Evolutionary conservation across 2,113 vertebrate species (phyloP).

Genomic region (Maccullochella peelii): DNA sequence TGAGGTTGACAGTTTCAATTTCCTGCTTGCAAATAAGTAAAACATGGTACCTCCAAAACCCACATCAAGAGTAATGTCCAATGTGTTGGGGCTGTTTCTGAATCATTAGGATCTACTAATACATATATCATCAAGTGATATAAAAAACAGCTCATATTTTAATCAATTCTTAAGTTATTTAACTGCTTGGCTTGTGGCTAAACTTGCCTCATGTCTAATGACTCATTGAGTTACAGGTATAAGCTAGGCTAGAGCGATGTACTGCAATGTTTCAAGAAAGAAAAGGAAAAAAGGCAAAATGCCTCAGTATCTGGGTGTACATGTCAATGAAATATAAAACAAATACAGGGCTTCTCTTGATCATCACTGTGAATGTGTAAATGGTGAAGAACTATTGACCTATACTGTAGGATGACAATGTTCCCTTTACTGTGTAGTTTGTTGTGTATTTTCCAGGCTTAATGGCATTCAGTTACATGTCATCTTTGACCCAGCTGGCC

Average conservation of each 20-base stretch:
- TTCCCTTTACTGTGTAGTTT: background rate
- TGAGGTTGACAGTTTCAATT: conserved; percentile 26
- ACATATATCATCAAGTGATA: conserved; percentile 3
- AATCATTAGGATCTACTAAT: background rate
- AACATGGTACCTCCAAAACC: background rate
- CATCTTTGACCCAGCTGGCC: conserved; percentile 31
- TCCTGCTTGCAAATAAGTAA: background rate
- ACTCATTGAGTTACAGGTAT: background rate
- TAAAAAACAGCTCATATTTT: background rate
- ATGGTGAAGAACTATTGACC: conserved; percentile 2
- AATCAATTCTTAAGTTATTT: background rate
- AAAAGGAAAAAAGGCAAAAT: background rate
- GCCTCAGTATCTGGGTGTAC: background rate
- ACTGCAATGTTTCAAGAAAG: background rate
- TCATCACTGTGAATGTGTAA: background rate
- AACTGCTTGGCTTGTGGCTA: background rate
- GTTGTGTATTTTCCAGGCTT: conserved; percentile 3
- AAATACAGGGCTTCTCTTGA: background rate
- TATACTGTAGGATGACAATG: conserved; percentile 1
- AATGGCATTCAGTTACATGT: conserved; percentile 12
- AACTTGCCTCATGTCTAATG: background rate
- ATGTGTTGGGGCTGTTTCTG: background rate
- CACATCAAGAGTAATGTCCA: background rate
- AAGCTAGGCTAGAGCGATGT: background rate
- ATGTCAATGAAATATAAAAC: conserved; percentile 7